Base-by-base conservation (phyloP, 1,140 invertebrate genomes). In the Drosophila lowei region DNA sequence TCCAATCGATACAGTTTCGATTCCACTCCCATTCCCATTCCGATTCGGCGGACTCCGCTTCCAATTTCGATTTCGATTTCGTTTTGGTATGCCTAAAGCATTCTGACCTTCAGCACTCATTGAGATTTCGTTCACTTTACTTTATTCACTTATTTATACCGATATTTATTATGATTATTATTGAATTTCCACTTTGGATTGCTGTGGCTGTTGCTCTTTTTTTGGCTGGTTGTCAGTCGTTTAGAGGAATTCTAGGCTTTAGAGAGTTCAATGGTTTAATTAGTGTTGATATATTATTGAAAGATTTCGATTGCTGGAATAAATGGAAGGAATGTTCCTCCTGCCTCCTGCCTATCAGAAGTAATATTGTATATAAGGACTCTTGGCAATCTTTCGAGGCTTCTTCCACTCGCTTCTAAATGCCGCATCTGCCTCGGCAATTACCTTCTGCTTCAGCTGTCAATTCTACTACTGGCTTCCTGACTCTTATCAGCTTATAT, bases 61-160 rank as follows among this genome's bases (percentile, higher is more conserved):
- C 59, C 64, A 42, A 38, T 72, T 71, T 41, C 70, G 56, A 72
- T 72, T 72, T 72, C 67, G 64, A 64, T 81, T 77, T 77, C 70
- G 68, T 72, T 78, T 78, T 83, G 70, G 81, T 76, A 54, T 75
- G 49, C 60, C 58, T 72, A 56, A 88, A 89, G 83, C 83, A 79
- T 89, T 89, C 61, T 81, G 86, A 89, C 85, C 85, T 89, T 89
- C 85, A 81, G 49, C 77, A 78, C 68, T 89, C 85, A 90, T 89
- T 89, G 85, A 85, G 72, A 75, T 85, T 80, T 64, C 47, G 70
- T 73, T 57, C 52, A 52, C 54, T 65, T 62, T 47, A 67, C 61
- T 38, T 52, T 47, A 60, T 54, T 43, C 61, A 30, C 63, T 64
- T 62, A 62, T 63, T 84, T 66, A 64, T 80, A 64, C 57, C 49